Percentiles rank a stretch among this genome's conserved stretches.
phyloP scores from a whole-genome alignment of 2,888 invertebrate species.

The Galerucella nymphaeae region DNA sequence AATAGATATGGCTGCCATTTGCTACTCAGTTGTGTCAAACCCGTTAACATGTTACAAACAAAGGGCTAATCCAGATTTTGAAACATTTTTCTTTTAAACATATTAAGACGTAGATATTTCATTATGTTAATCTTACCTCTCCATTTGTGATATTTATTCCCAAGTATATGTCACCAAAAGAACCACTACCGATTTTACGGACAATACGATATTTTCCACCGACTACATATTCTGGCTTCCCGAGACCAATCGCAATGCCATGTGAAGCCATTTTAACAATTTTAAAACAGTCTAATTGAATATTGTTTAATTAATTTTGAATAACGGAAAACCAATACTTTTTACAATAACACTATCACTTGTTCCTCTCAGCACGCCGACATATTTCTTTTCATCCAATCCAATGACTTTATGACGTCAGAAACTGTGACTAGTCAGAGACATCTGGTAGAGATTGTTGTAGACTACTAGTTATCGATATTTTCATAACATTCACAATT shows the following conservation, averaged over 20 bases:
- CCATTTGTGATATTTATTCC: constrained; percentile 92
- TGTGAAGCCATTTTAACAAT: constrained; percentile 63
- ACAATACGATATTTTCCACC: constrained; percentile 94
- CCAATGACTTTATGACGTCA: constrained; percentile 62
- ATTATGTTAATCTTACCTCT: constrained; percentile 74
- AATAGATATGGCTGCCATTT: constrained; percentile 55
- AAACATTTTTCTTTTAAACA: constrained; percentile 12
- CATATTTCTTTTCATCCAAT: constrained; percentile 65
- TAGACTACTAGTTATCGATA: background rate
- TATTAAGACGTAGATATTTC: background rate
- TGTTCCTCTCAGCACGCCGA: constrained; percentile 69
- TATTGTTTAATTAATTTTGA: constrained; percentile 63
- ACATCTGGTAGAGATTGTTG: constrained; percentile 24
- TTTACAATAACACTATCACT: constrained; percentile 66
- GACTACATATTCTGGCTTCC: constrained; percentile 81
- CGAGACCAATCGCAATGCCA: constrained; percentile 50
- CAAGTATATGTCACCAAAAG: constrained; percentile 99
- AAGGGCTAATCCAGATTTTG: constrained; percentile 34
- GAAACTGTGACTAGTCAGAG: constrained; percentile 25
- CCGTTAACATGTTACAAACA: constrained; percentile 46
- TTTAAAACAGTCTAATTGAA: constrained; percentile 59
- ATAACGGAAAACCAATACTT: constrained; percentile 61
- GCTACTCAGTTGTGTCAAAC: constrained; percentile 50
- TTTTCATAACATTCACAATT: background rate
- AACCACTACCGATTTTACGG: constrained; percentile 98